Evolutionary conservation across 1,140 invertebrate genomes (phyloP).

Genomic region (Caerostris extrusa): DNA sequence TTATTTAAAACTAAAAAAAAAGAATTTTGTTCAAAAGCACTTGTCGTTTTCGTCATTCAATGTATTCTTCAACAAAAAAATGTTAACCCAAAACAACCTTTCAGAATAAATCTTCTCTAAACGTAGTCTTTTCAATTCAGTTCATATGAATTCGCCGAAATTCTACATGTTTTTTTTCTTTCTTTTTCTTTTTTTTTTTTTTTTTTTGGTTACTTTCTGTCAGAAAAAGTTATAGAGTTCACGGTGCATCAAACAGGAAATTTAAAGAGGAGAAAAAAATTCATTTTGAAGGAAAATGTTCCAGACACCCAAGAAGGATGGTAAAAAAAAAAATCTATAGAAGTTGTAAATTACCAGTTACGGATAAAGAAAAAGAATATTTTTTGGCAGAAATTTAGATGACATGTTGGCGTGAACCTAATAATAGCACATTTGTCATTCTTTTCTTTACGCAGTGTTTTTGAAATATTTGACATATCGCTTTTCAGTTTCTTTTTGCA

Average conservation of each 20-base stretch:
- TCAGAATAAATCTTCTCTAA: constrained; percentile 11
- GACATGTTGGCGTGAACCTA: constrained; percentile 66
- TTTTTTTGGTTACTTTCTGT: not conserved
- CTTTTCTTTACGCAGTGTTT: constrained; percentile 57
- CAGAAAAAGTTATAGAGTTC: constrained; percentile 11
- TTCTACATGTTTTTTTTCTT: not conserved
- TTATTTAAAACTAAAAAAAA: too few species aligned
- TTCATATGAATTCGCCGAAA: not conserved
- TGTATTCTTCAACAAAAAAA: not conserved
- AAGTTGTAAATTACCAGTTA: constrained; percentile 42
- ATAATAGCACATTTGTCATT: constrained; percentile 69
- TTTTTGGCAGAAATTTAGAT: constrained; percentile 41
- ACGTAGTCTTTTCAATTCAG: constrained; percentile 21
- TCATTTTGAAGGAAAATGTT: constrained; percentile 13
- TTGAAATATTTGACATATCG: constrained; percentile 61
- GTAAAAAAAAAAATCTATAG: constrained; percentile 17
- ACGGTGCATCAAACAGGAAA: constrained; percentile 17
- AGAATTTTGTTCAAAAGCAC: too few species aligned
- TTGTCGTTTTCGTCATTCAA: too few species aligned
- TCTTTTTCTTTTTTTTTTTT: not conserved
- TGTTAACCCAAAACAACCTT: not conserved
- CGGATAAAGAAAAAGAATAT: constrained; percentile 4
- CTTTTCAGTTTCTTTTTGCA: constrained; percentile 1
- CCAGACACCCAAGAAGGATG: not conserved
- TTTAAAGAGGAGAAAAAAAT: not conserved